Evolutionary conservation across 2,797 vertebrate genomes (phyloP).

Genomic region (Gymnoscopelus braueri): DNA sequence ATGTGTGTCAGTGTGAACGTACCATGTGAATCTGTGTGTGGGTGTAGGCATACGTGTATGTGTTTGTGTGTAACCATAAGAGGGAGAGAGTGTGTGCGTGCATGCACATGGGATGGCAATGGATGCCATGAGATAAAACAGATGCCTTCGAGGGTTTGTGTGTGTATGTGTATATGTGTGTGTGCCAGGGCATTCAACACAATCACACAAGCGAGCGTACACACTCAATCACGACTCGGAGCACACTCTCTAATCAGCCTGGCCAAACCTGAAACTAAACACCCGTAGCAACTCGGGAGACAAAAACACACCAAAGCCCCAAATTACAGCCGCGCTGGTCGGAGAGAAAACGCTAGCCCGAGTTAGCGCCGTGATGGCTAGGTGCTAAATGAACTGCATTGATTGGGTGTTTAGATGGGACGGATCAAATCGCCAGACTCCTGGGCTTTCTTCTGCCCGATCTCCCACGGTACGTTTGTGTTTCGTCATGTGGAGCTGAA

Average conservation of each 20-base stretch:
- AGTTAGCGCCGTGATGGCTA: constrained; percentile 32
- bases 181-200: constrained; percentile 11
- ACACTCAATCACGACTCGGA: constrained; percentile 34
- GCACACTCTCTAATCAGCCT: constrained; percentile 48
- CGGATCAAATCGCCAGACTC: constrained; percentile 30
- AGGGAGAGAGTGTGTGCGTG: neutral
- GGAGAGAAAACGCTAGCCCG: constrained; percentile 15
- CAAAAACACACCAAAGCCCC: constrained; percentile 45
- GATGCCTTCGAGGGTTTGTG: constrained; percentile 21
- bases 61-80: neutral
- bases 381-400: constrained; percentile 52
- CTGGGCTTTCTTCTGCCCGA: constrained; percentile 35
- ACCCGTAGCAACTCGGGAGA: constrained; percentile 50
- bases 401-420: constrained; percentile 36
- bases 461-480: constrained; percentile 38
- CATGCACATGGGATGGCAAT: neutral
- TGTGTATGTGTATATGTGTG: constrained; percentile 6
- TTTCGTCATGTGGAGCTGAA: neutral
- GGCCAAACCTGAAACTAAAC: constrained; percentile 55
- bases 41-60: neutral
- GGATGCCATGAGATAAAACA: constrained; percentile 35
- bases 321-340: constrained; percentile 27
- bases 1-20: neutral
- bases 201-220: neutral
- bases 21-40: neutral